Evolutionary conservation across 2,797 vertebrate species (phyloP), one percentile per base, ranked within the genome.

Genomic region (Knipowitschia caucasica): DNA sequence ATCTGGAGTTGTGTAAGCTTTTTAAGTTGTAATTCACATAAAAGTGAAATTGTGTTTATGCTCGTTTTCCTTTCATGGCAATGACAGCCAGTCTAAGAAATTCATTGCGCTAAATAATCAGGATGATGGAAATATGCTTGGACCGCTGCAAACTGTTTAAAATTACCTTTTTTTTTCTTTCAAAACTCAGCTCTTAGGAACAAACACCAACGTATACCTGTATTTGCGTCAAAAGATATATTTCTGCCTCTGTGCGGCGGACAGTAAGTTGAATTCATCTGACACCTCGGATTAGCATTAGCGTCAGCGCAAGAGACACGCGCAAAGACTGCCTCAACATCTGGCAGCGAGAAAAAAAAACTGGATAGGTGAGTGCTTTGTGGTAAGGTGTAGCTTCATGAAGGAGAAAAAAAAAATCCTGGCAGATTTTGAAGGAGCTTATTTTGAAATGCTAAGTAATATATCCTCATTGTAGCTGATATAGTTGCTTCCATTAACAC

Each of bases 251-350:
- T 77, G 73, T 75, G 66, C 67, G 71, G 73, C 76, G 84, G 74
- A 81, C 74, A 72, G 58, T 64, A 79, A 84, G 78, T 75, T 78
- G 76, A 84, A 77, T 78, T 58, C 40, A 53, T 71, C 67, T 85
- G 79, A 78, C 57, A 53, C 58, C 36, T 25, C 29, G 81, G 79
- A 86, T 86, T 85, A 85, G 81, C 64, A 85, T 89, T 85, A 83
- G 54, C 52, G 81, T 84, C 81, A 88, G 42, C 58, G 58, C 35
- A 23, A 46, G 36, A 77, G 75, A 83, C 71, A 84, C 71, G 66
- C 68, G 69, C 57, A 64, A 74, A 74, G 82, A 72, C 61, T 51
- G 67, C 72, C 53, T 64, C 7, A 30, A 47, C 47, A 74, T 64
- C 51, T 49, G 39, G 45, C 50, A 45, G 54, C 49, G n/a, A n/a